Conservation (phyloP, 2,113 vertebrate species). For the Rattus norvegicus region DNA sequence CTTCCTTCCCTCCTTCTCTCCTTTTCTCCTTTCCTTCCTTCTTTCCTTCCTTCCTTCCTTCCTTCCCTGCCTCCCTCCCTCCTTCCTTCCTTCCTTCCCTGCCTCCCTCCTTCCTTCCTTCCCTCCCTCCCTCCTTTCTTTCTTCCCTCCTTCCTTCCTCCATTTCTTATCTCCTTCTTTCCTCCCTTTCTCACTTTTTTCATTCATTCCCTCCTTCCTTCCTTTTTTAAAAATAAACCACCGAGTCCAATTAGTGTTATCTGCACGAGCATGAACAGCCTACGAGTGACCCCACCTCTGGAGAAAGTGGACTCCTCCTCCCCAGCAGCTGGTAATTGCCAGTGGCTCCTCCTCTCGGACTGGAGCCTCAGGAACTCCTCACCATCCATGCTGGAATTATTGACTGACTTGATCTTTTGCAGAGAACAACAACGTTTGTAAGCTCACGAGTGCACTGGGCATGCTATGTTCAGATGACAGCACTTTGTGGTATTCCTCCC, state of each 20-base stretch:
- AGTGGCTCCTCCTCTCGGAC: background rate
- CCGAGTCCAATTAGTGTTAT: background rate
- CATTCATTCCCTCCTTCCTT: too few relatives aligned
- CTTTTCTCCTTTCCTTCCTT: background rate
- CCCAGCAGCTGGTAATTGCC: background rate
- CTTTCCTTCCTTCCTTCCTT: fast-evolving
- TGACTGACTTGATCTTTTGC: background rate
- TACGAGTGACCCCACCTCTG: background rate
- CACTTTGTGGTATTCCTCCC: background rate
- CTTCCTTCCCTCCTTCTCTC: too few relatives aligned
- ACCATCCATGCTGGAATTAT: background rate
- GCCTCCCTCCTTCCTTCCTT: too few relatives aligned
- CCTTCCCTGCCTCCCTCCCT: too few relatives aligned
- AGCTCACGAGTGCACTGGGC: background rate
- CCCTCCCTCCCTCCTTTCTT: too few relatives aligned
- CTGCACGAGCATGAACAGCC: background rate
- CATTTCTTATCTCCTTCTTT: background rate
- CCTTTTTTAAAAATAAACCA: background rate
- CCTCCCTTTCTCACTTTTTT: too few relatives aligned
- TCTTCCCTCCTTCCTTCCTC: too few relatives aligned
- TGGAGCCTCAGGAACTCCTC: background rate
- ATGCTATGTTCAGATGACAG: background rate
- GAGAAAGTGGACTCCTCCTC: background rate
- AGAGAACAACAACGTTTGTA: background rate
- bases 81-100: too few relatives aligned